phyloP scores from a whole-genome alignment of 2,888 invertebrate genomes.

The Autographa pulchrina region DNA sequence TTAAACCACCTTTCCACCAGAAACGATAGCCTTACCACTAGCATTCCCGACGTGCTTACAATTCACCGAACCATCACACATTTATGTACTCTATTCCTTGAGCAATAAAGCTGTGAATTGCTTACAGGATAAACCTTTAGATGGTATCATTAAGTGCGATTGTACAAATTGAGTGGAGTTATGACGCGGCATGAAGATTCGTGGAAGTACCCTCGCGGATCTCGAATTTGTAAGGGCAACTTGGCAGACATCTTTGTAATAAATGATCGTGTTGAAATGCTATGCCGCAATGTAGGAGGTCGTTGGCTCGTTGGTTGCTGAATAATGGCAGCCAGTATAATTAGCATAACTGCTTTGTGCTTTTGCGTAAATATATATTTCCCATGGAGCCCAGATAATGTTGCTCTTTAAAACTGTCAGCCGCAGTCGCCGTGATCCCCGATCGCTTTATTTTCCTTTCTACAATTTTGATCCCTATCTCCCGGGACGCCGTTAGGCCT shows the following conservation, averaged over 20 bases:
- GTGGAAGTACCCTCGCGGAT: slow-evolving; percentile 50
- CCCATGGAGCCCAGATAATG: slow-evolving; percentile 43
- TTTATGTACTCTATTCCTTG: slow-evolving; percentile 60
- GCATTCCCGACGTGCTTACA: slow-evolving; percentile 43
- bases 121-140: slow-evolving; percentile 46
- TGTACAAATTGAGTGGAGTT: slow-evolving; percentile 71
- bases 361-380: slow-evolving; percentile 49
- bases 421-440: slow-evolving; percentile 50
- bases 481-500: slow-evolving; percentile 38
- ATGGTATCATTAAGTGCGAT: slow-evolving; percentile 67
- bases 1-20: slow-evolving; percentile 48
- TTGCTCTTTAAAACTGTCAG: slow-evolving; percentile 66
- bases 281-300: slow-evolving; percentile 49
- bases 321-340: slow-evolving; percentile 54
- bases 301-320: slow-evolving; percentile 47
- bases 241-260: slow-evolving; percentile 61
- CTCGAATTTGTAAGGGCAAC: slow-evolving; percentile 61
- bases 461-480: slow-evolving; percentile 36
- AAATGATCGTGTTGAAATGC: slow-evolving; percentile 62
- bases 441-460: slow-evolving; percentile 32
- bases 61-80: slow-evolving; percentile 45
- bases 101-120: slow-evolving; percentile 59
- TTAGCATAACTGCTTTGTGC: slow-evolving; percentile 60
- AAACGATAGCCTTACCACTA: slow-evolving; percentile 52
- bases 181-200: slow-evolving; percentile 65